phyloP scores from a whole-genome alignment of 92 coral and sea anemone genomes.

The Epizoanthus ramosus region DNA sequence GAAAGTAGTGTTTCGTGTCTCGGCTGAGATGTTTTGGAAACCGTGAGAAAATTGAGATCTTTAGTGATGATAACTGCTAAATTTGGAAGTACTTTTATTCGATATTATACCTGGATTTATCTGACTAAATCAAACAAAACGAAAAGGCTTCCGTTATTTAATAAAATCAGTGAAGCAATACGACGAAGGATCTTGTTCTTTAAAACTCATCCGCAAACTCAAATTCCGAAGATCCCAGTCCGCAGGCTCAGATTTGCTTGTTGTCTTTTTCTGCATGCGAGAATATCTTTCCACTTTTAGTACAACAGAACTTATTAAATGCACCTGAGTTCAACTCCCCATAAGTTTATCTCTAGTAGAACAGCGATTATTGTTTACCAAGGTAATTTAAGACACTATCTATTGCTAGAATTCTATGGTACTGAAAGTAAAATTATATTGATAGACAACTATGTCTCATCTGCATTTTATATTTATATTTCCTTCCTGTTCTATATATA shows the following conservation, averaged over 20 bases:
- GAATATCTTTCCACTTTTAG: no score
- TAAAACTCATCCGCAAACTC: neutral
- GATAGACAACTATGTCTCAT: neutral
- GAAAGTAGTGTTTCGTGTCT: conserved; percentile 8
- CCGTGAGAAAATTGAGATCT: conserved; percentile 19
- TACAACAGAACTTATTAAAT: no score
- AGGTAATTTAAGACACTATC: no score
- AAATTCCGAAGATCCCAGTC: neutral
- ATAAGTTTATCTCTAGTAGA: no score
- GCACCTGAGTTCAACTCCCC: no score
- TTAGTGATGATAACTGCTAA: conserved; percentile 14
- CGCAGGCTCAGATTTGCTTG: conserved; percentile 3
- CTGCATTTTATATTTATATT: neutral
- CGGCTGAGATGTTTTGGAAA: neutral
- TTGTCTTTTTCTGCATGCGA: no score
- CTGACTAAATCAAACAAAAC: conserved; percentile 2
- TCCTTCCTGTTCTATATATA: neutral
- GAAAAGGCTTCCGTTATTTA: neutral
- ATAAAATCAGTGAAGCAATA: conserved; percentile 20
- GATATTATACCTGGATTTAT: conserved; percentile 34
- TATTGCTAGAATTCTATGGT: no score
- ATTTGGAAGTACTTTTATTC: conserved; percentile 27
- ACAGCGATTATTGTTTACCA: no score
- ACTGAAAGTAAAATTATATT: no score
- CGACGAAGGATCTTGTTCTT: neutral